Evolutionary conservation across 2,797 vertebrate genomes (phyloP).

Genomic region (Hydrophis major): DNA sequence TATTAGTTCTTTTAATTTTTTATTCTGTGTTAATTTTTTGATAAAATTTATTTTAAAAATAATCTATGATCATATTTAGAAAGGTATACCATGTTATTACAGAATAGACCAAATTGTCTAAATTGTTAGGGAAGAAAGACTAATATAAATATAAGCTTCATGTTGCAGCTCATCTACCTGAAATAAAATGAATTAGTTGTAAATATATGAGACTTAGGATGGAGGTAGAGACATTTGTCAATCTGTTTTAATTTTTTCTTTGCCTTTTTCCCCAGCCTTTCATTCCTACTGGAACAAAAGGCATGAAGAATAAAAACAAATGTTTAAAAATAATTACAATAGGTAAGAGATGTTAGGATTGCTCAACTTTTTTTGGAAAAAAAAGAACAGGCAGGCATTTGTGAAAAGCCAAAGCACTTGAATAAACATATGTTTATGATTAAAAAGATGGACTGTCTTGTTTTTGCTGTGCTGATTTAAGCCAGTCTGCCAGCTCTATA

Average conservation of each 20-base stretch:
- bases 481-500: slow-evolving; percentile 58
- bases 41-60: neutral
- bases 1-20: neutral
- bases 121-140: neutral
- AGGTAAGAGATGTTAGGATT: neutral
- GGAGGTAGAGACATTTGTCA: neutral
- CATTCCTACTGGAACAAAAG: neutral
- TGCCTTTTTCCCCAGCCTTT: neutral
- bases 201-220: too few species aligned
- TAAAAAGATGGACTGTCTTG: slow-evolving; percentile 52
- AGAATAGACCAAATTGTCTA: neutral
- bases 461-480: slow-evolving; percentile 61
- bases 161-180: neutral
- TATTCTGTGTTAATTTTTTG: neutral
- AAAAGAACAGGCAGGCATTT: neutral
- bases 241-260: neutral
- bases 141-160: neutral
- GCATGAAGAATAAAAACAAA: neutral
- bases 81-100: neutral
- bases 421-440: slow-evolving; percentile 34
- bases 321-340: neutral
- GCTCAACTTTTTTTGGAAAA: neutral
- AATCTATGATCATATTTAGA: neutral
- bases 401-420: neutral
- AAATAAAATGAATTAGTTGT: neutral